Evolutionary conservation across 2,888 invertebrate species (phyloP).

Genomic region (Caenorhabditis sp.): DNA sequence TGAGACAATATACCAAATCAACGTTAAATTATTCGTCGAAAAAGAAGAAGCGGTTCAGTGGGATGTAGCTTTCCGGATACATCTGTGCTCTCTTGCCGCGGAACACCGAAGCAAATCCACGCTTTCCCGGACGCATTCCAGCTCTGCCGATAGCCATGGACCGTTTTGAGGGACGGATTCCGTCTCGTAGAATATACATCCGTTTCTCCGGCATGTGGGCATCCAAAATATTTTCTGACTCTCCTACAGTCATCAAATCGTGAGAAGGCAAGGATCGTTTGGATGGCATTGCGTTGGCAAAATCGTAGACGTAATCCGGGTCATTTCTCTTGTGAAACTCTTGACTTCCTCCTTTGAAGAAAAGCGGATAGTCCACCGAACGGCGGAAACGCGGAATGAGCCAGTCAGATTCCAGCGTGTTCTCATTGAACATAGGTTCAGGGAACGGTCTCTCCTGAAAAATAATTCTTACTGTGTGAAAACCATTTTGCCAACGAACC

Average conservation of each 20-base stretch:
- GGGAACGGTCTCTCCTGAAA: background rate
- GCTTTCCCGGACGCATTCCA: constrained; percentile 77
- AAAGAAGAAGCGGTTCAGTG: constrained; percentile 4
- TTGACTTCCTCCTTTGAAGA: background rate
- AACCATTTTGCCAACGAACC: background rate
- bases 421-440: background rate
- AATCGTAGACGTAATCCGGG: background rate
- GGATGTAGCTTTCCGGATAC: constrained; percentile 9
- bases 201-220: constrained; percentile 11
- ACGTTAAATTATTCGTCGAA: constrained; percentile 3
- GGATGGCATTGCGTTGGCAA: background rate
- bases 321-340: background rate
- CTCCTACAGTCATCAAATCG: background rate
- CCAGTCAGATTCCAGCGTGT: background rate
- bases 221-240: background rate
- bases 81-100: background rate
- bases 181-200: background rate
- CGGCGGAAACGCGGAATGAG: background rate
- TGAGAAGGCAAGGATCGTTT: background rate
- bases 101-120: constrained; percentile 9
- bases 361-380: background rate
- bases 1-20: background rate
- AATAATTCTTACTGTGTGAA: background rate
- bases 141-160: constrained; percentile 72
- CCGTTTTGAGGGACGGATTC: constrained; percentile 51